A percentile compares a stretch with the other conserved stretches of the same genome.
Evolutionary conservation across 2,888 invertebrate genomes (phyloP).

Genomic region (Parnassius orleans): DNA sequence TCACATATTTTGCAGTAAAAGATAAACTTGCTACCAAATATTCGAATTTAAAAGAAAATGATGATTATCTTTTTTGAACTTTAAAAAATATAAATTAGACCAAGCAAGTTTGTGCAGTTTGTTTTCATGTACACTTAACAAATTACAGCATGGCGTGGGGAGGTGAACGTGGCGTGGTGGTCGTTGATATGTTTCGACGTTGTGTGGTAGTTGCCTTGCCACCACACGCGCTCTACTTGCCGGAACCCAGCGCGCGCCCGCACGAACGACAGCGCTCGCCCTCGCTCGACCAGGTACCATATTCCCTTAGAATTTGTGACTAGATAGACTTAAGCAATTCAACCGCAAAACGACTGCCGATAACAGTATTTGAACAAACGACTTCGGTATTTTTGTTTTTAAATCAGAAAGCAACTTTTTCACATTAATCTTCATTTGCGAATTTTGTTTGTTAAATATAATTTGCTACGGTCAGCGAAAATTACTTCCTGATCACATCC

Average conservation of each 20-base stretch:
- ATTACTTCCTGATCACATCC: constrained; percentile 27
- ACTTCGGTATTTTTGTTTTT: background rate
- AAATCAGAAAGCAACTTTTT: constrained; percentile 30
- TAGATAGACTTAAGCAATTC: background rate
- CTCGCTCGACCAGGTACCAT: constrained; percentile 91
- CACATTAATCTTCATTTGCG: constrained; percentile 66
- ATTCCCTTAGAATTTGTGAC: constrained; percentile 8
- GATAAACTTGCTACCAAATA: too few species aligned
- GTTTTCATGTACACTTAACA: background rate
- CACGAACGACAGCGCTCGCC: constrained; percentile 90
- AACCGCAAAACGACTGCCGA: background rate
- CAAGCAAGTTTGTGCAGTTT: too few species aligned
- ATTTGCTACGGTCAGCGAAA: constrained; percentile 48
- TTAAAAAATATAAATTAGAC: too few species aligned
- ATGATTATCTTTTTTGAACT: too few species aligned
- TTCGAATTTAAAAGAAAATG: too few species aligned
- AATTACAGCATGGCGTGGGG: constrained; percentile 95
- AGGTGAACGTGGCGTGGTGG: constrained; percentile 96
- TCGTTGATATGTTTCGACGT: constrained; percentile 96
- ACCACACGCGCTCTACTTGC: constrained; percentile 94
- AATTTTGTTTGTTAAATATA: constrained; percentile 51
- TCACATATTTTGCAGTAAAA: too few species aligned
- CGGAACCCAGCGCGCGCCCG: constrained; percentile 87
- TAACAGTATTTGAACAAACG: background rate
- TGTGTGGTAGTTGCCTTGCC: constrained; percentile 93